These are phyloP conservation scores for Pleuronectes platessa DNA, from an alignment of 2,113 vertebrate species.

Conservation along the genomic window DNA sequence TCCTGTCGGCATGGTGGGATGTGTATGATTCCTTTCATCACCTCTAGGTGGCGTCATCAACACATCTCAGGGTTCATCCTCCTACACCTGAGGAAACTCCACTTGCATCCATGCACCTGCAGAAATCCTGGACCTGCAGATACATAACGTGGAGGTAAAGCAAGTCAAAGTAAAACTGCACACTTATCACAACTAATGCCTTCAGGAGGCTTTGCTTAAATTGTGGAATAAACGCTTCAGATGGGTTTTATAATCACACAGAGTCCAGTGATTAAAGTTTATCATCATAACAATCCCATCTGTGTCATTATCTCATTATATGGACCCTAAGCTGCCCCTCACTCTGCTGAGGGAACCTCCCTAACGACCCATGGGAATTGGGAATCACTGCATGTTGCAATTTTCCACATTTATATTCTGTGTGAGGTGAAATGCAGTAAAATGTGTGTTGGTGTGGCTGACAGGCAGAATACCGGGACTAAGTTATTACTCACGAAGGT, in stretches of 20 bases:
- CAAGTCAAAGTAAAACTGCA: constrained; percentile 17
- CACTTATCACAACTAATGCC: neutral
- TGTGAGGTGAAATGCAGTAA: neutral
- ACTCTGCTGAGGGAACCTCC: constrained; percentile 38
- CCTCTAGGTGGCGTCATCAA: constrained; percentile 49
- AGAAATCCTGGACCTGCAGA: constrained; percentile 31
- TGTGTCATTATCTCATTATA: neutral
- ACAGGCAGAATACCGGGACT: neutral
- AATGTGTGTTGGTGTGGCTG: neutral
- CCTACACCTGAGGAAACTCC: constrained; percentile 40
- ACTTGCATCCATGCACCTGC: constrained; percentile 29
- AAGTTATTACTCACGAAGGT: neutral
- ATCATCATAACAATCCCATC: neutral
- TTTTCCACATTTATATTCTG: neutral
- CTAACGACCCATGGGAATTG: constrained; percentile 34
- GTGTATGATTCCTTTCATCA: neutral
- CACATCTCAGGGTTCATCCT: constrained; percentile 4
- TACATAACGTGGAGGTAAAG: constrained; percentile 25
- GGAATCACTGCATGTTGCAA: constrained; percentile 5
- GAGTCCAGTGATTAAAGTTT: neutral
- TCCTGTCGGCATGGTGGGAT: neutral
- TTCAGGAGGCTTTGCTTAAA: neutral
- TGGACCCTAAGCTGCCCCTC: neutral
- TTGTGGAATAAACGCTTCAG: neutral
- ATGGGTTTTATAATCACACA: neutral